Base-by-base conservation (phyloP, 1,140 invertebrate genomes). In the Adelges cooleyi region DNA sequence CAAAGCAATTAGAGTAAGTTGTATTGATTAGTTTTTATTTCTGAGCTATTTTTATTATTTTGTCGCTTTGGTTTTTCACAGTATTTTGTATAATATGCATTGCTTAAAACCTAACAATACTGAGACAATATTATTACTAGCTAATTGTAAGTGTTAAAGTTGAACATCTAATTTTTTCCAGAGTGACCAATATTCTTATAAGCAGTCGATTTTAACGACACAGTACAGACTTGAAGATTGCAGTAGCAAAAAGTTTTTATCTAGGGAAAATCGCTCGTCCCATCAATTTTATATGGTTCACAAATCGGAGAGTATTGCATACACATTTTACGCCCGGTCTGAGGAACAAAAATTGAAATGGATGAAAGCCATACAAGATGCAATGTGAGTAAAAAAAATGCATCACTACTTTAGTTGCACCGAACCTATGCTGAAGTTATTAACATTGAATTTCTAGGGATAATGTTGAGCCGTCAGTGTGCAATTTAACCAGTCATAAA, bases 181-280 rank as follows among this genome's bases (percentile, higher is more conserved):
- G 86, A 88, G 92, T 66, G 92, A 95, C 72, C 89, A 93, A 71
- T 97, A 95, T 76, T 90, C 86, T 71, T 96, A 86, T 77, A 87
- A 92, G 67, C 86, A 91, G 72, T 89, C 86, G 15, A 80, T 97
- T 38, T 81, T 85, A 62, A 77, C 98, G 49, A 82, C 84, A 53
- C 87, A 95, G 71, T 97, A 87, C 77, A 84, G 85, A 65, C 80
- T 97, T 1, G 92, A 97, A 72, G 89, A 93, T 74, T 80, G 77
- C 29, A 80, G 79, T 65, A 80, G 77, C 15, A 74, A 83, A 20
- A 79, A 81, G 29, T 79, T 82, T 11, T 72, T 86, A 20, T 82
- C 82, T 1, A 76, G 80, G 27, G 86, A 88, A 73, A 79, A 82
- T 8, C 79, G 89, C 62, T 92, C 88, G 84, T 82, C 82, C 18